Evolutionary conservation across 2,888 invertebrate species (phyloP), one percentile per base, ranked within the genome.

Genomic region (Rosalia funebris): DNA sequence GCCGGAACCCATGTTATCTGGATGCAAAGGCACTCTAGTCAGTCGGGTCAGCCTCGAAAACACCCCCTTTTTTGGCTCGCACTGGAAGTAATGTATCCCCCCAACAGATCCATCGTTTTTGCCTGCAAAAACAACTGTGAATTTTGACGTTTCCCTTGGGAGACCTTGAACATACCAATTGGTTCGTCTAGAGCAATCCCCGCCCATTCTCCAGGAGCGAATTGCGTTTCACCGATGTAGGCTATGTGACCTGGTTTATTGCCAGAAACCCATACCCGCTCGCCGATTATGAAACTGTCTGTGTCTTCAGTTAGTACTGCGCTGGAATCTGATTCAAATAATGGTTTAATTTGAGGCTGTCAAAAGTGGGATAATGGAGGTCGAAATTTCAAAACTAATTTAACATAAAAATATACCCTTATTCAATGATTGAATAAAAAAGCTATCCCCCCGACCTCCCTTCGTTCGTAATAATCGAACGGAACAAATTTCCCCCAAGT

Each of bases 161-260:
- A 32, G 14, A n/a, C 15, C 17, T 3, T 7, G 10, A 3, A 32
- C 10, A 83, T 85, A 92, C 98, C 98, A 75, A 94, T 91, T 36
- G 96, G 89, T 71, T 96, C 95, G 81, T 98, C 98, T 70, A 99
- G 88, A 62, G 96, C 98, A 61, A 99, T 90, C 47, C 98, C 98
- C 46, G 96, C 98, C 98, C 98, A 99, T 69, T 98, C 95, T 61
- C 98, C 98, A 14, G 96, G 95, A 11, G 97, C 98, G 83, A 98
- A 98, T 81, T 96, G 94, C 50, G 97, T 96, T 77, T 95, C 95
- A 20, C 98, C 96, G 57, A 96, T 91, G 81, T 92, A 98, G 36
- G 96, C 94, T 71, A 98, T 93, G 77, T 91, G 90, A 31, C 97
- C 98, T 1, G 95, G 89, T 79, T 97, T 96, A 52, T 89, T 88